Evolutionary conservation across 2,888 invertebrate species (phyloP).

Genomic region (Cerastis rubricosa): DNA sequence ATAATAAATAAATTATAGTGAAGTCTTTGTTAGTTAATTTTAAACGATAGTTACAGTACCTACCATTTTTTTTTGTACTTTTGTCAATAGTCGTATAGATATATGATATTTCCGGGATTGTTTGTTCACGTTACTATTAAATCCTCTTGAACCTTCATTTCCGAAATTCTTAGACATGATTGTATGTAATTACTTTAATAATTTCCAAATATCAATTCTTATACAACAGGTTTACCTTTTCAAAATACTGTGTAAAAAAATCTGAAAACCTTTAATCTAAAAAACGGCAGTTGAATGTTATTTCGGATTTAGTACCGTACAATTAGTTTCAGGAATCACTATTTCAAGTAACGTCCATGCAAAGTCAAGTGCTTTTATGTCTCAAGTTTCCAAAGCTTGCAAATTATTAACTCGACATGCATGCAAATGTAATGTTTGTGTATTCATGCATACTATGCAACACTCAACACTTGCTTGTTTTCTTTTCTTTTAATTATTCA

Average conservation of each 20-base stretch:
- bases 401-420: slow-evolving; percentile 26
- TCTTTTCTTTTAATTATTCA: slow-evolving; percentile 43
- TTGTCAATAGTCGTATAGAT: neutral
- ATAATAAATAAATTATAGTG: neutral
- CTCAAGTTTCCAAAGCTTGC: slow-evolving; percentile 1
- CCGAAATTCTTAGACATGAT: neutral
- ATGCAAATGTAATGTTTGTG: slow-evolving; percentile 32
- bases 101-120: neutral
- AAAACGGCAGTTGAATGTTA: neutral
- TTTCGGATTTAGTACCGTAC: neutral
- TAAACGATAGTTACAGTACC: neutral
- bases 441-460: slow-evolving; percentile 27
- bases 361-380: neutral
- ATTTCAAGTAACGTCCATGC: neutral
- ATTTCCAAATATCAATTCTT: neutral
- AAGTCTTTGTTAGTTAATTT: neutral
- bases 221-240: neutral
- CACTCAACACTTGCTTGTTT: slow-evolving; percentile 34
- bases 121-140: neutral
- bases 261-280: neutral
- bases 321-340: neutral
- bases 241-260: neutral
- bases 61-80: neutral
- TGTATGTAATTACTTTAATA: neutral
- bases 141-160: neutral